These are phyloP conservation scores for Labeo catla DNA, from an alignment of 2,113 vertebrate species.

Conservation along the genomic window DNA sequence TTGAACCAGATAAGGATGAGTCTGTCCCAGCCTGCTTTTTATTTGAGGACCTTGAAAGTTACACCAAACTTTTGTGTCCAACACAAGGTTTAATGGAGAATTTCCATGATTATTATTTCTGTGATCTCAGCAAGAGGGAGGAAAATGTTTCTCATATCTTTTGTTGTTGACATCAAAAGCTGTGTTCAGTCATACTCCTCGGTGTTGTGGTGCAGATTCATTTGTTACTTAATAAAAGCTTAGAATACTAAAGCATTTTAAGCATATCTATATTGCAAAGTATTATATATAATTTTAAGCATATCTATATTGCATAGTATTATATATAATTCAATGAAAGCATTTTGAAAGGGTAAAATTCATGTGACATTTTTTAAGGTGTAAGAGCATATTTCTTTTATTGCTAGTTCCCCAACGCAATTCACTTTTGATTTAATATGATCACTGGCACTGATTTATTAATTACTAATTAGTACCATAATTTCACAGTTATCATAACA, in stretches of 20 bases:
- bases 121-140: neutral
- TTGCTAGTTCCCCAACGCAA: neutral
- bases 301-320: neutral
- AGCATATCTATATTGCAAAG: neutral
- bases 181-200: neutral
- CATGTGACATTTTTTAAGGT: neutral
- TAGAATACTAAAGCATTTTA: too few species aligned
- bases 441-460: neutral
- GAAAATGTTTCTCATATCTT: neutral
- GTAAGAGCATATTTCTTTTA: neutral
- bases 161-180: neutral
- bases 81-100: neutral
- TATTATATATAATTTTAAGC: neutral
- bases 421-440: neutral
- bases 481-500: neutral
- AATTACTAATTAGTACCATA: neutral
- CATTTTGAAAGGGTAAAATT: neutral
- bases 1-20: neutral
- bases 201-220: too few species aligned
- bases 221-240: too few species aligned
- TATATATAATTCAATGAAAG: neutral
- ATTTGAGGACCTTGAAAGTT: neutral
- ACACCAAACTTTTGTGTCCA: neutral
- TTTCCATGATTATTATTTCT: neutral
- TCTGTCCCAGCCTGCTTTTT: neutral